Evolutionary conservation across 2,888 invertebrate genomes (phyloP).

Genomic region (Julus scanicus): DNA sequence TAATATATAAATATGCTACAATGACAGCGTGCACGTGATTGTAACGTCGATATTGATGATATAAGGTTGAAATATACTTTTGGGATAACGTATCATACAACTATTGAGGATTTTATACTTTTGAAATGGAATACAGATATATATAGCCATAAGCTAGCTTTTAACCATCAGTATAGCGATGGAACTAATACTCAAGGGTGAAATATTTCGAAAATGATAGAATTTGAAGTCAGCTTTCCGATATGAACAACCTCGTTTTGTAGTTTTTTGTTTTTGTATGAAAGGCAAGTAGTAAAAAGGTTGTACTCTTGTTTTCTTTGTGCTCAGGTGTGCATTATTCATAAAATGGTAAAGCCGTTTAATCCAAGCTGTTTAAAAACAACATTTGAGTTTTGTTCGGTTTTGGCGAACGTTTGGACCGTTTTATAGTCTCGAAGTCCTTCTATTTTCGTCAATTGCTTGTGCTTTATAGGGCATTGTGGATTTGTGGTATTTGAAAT

Average conservation of each 20-base stretch:
- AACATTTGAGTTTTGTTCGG: not conserved
- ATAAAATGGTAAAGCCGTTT: not conserved
- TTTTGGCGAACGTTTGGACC: not conserved
- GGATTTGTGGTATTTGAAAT: conserved; percentile 18
- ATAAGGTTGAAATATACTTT: not conserved
- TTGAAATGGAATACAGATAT: not conserved
- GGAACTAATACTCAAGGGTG: not conserved
- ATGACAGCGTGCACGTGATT: not conserved
- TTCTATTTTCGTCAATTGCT: conserved; percentile 36
- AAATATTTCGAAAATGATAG: not conserved
- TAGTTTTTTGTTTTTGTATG: not conserved
- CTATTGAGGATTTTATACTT: not conserved
- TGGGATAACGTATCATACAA: not conserved
- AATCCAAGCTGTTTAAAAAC: conserved; percentile 7
- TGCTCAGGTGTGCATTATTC: not conserved
- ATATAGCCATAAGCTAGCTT: not conserved
- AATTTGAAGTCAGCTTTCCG: not conserved
- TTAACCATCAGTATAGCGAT: not conserved
- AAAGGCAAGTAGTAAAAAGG: not conserved
- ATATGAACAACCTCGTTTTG: not conserved
- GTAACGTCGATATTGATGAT: not conserved
- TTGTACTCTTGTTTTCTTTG: not conserved
- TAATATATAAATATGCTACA: conserved; percentile 2
- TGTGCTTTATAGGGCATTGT: conserved; percentile 19
- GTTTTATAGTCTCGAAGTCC: conserved; percentile 2